These are phyloP conservation scores for Momotus momota DNA, from an alignment of 2,797 vertebrate species.

Conservation along the genomic window DNA sequence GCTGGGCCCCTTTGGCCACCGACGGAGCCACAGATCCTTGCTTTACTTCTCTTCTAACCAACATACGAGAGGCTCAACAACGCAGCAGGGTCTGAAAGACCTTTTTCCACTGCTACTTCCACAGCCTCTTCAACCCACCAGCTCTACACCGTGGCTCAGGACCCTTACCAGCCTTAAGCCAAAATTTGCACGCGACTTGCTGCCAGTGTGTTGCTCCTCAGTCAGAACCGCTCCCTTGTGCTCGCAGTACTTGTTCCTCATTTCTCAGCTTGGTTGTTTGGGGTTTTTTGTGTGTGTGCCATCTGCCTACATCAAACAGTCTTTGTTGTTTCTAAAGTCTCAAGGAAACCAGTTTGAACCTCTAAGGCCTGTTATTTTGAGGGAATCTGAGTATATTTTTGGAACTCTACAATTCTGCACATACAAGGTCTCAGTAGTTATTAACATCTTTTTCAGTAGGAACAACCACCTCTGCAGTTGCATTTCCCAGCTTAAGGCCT, in stretches of 20 bases:
- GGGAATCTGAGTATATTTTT: background rate
- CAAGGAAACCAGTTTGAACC: background rate
- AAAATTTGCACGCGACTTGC: background rate
- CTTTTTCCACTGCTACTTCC: background rate
- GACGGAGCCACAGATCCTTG: no score
- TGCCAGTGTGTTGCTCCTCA: background rate
- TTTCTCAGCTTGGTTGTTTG: background rate
- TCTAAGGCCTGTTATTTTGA: background rate
- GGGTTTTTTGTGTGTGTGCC: background rate
- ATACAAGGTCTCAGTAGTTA: background rate
- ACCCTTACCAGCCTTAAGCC: background rate
- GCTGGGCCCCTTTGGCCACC: background rate
- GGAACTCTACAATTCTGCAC: background rate
- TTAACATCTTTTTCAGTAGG: background rate
- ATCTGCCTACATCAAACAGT: background rate
- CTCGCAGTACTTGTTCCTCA: accelerated
- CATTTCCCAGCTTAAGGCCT: background rate
- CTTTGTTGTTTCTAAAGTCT: background rate
- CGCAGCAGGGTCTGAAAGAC: no score
- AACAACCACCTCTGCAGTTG: background rate
- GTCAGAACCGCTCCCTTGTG: background rate
- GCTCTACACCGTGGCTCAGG: accelerated
- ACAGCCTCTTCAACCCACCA: background rate
- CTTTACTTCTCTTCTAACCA: background rate
- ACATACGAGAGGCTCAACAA: background rate